phyloP scores from a whole-genome alignment of 2,888 invertebrate species.

The Sthenelais limicola region DNA sequence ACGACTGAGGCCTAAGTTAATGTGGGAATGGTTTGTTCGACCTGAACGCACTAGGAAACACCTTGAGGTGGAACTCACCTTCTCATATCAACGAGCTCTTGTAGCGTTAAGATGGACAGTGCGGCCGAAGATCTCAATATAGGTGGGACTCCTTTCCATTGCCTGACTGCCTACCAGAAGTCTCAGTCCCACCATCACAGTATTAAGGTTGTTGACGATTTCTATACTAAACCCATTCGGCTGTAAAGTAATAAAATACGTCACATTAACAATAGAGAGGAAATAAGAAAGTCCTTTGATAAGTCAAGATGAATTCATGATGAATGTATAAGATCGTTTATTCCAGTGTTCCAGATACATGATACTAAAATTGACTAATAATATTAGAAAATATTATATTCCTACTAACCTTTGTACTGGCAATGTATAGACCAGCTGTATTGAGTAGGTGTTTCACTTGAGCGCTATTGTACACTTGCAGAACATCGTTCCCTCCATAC shows the following conservation, averaged over 20 bases:
- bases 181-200: conserved; percentile 88
- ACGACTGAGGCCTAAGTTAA: no score
- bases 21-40: conserved; percentile 96
- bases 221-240: conserved; percentile 91
- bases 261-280: not conserved
- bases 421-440: conserved; percentile 90
- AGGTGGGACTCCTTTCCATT: conserved; percentile 82
- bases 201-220: conserved; percentile 87
- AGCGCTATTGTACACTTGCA: conserved; percentile 94
- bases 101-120: conserved; percentile 58
- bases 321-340: not conserved
- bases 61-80: conserved; percentile 76
- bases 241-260: conserved; percentile 58
- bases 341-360: not conserved
- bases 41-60: conserved; percentile 56
- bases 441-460: conserved; percentile 93
- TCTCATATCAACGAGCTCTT: conserved; percentile 88
- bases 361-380: no score
- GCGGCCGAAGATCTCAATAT: conserved; percentile 70
- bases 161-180: conserved; percentile 90
- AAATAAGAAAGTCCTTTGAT: not conserved
- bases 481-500: conserved; percentile 93
- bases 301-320: no score
- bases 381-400: no score
- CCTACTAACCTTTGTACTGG: conserved; percentile 84